Evolutionary conservation across 2,113 vertebrate genomes (phyloP).

Genomic region (Tachysurus vachellii): DNA sequence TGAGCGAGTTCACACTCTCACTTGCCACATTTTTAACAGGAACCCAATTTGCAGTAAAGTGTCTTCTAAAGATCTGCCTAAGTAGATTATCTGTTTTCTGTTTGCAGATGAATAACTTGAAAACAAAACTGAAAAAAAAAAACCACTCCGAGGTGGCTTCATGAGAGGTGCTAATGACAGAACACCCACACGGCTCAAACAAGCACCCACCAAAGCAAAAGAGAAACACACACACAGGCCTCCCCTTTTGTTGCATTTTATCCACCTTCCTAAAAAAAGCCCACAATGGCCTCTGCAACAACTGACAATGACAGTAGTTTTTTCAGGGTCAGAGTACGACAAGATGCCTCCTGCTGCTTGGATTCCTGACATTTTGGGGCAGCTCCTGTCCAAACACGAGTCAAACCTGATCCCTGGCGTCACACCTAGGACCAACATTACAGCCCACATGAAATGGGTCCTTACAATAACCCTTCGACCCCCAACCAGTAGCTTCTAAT

Average conservation of each 20-base stretch:
- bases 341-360: constrained; percentile 45
- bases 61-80: not conserved
- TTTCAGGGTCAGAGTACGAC: constrained; percentile 43
- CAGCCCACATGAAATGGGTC: constrained; percentile 56
- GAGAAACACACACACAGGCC: not conserved
- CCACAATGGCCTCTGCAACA: constrained; percentile 38
- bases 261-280: constrained; percentile 37
- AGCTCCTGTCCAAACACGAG: constrained; percentile 67
- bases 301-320: constrained; percentile 50
- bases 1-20: constrained; percentile 10
- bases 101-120: not conserved
- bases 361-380: constrained; percentile 70
- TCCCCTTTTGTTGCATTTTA: constrained; percentile 14
- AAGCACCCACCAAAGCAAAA: constrained; percentile 17
- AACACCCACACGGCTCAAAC: constrained; percentile 42
- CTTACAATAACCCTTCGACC: constrained; percentile 66
- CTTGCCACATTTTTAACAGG: not conserved
- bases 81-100: not conserved
- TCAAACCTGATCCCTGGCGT: constrained; percentile 49
- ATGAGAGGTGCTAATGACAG: constrained; percentile 38
- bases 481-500: constrained; percentile 52
- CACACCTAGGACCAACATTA: constrained; percentile 70
- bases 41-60: not conserved
- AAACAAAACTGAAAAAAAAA: constrained; percentile 7
- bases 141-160: constrained; percentile 4